These are phyloP conservation scores for Eulemur albifrons DNA, from an alignment of 2,797 vertebrate species.

Conservation along the genomic window DNA sequence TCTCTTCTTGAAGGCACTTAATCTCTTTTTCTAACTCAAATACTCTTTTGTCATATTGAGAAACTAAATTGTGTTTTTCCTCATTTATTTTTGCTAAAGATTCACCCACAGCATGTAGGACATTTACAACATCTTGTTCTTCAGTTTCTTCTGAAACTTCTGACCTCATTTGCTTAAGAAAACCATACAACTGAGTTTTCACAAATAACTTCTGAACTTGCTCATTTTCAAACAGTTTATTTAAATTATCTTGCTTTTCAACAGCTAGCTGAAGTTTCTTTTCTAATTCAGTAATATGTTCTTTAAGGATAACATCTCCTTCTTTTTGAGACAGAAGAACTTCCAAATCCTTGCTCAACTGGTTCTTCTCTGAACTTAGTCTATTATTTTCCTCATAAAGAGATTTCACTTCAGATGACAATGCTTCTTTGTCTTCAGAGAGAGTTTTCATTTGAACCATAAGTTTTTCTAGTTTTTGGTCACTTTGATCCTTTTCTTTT, in stretches of 20 bases:
- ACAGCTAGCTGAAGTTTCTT: constrained; percentile 74
- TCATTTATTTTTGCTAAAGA: constrained; percentile 81
- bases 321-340: constrained; percentile 77
- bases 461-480: constrained; percentile 78
- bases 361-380: constrained; percentile 81
- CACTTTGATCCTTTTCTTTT: constrained; percentile 78
- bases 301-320: constrained; percentile 64
- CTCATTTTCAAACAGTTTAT: constrained; percentile 79
- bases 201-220: constrained; percentile 76
- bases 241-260: constrained; percentile 81
- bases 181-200: constrained; percentile 77
- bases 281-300: constrained; percentile 81
- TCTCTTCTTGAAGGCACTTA: constrained; percentile 85
- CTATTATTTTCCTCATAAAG: constrained; percentile 83
- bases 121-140: constrained; percentile 72
- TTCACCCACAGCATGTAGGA: constrained; percentile 80
- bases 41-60: constrained; percentile 76
- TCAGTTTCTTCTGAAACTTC: constrained; percentile 68
- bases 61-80: constrained; percentile 75
- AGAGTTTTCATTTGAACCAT: constrained; percentile 84
- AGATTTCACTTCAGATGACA: constrained; percentile 78
- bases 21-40: constrained; percentile 80
- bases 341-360: constrained; percentile 75
- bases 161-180: constrained; percentile 78
- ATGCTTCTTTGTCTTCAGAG: constrained; percentile 81